A percentile compares a stretch with the other conserved stretches of the same genome.
phyloP scores from a whole-genome alignment of 2,797 vertebrate genomes.

The Gorsachius magnificus region DNA sequence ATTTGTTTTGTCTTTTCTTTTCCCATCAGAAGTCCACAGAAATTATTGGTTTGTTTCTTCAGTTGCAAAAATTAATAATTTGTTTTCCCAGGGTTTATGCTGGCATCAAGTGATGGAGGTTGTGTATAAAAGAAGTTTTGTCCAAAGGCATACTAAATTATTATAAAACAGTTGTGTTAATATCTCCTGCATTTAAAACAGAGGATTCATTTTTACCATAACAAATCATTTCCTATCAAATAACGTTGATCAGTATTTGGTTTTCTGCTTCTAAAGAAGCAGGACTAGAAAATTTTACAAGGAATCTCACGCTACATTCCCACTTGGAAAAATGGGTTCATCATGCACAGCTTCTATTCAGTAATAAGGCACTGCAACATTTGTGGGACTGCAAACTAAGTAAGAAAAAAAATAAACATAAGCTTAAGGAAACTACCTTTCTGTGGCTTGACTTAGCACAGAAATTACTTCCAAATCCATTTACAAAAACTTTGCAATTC shows the following conservation, averaged over 20 bases:
- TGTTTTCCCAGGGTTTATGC: background rate
- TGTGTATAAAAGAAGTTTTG: background rate
- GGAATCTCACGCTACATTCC: background rate
- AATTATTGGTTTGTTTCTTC: background rate
- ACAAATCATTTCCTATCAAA: background rate
- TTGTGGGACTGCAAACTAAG: background rate
- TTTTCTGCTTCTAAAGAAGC: background rate
- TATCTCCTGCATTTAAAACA: background rate
- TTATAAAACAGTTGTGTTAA: background rate
- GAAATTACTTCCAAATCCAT: background rate
- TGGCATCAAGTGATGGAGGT: background rate
- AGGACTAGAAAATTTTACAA: background rate
- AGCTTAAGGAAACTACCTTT: background rate
- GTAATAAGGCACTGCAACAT: background rate
- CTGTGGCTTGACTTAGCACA: background rate
- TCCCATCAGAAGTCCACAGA: background rate
- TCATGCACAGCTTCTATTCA: background rate
- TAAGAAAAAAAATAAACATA: background rate
- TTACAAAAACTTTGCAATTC: background rate
- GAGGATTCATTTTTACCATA: background rate
- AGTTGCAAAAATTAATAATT: background rate
- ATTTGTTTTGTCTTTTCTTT: background rate
- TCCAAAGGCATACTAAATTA: background rate
- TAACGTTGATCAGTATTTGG: background rate
- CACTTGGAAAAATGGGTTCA: background rate